Evolutionary conservation across 1,140 invertebrate species (phyloP).

Genomic region (Sitophilus oryzae): DNA sequence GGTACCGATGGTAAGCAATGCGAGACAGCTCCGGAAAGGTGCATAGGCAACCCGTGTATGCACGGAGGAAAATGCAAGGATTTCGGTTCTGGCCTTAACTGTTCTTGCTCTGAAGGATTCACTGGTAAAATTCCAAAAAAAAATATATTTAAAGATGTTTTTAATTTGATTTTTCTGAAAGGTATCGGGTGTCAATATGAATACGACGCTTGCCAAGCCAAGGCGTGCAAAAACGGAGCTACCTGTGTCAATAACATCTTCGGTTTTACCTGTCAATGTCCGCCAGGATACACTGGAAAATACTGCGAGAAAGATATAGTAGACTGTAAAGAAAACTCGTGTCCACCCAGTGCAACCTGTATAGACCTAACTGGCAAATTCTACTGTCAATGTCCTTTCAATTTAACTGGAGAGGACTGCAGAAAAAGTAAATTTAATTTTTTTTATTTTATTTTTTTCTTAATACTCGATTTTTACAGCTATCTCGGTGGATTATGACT

Average conservation of each 20-base stretch:
- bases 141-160: neutral
- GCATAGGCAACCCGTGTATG: slow-evolving; percentile 94
- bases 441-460: slow-evolving; percentile 15
- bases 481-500: slow-evolving; percentile 92
- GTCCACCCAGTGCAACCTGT: slow-evolving; percentile 88
- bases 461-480: slow-evolving; percentile 50
- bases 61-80: slow-evolving; percentile 91
- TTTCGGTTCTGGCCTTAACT: slow-evolving; percentile 91
- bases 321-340: slow-evolving; percentile 90
- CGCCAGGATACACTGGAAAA: slow-evolving; percentile 77
- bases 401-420: slow-evolving; percentile 92
- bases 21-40: slow-evolving; percentile 90
- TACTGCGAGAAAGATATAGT: slow-evolving; percentile 90
- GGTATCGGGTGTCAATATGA: slow-evolving; percentile 89
- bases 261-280: slow-evolving; percentile 81
- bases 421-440: slow-evolving; percentile 69
- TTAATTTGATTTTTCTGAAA: neutral
- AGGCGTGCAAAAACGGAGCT: slow-evolving; percentile 87
- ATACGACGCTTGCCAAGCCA: slow-evolving; percentile 83
- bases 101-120: slow-evolving; percentile 80
- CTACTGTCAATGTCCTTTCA: slow-evolving; percentile 94
- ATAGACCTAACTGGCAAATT: slow-evolving; percentile 89
- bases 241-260: slow-evolving; percentile 79
- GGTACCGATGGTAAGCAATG: slow-evolving; percentile 92
- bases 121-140: too few species aligned